Evolutionary conservation across 2,113 vertebrate genomes (phyloP).

Genomic region (Paradoxurus hermaphroditus): DNA sequence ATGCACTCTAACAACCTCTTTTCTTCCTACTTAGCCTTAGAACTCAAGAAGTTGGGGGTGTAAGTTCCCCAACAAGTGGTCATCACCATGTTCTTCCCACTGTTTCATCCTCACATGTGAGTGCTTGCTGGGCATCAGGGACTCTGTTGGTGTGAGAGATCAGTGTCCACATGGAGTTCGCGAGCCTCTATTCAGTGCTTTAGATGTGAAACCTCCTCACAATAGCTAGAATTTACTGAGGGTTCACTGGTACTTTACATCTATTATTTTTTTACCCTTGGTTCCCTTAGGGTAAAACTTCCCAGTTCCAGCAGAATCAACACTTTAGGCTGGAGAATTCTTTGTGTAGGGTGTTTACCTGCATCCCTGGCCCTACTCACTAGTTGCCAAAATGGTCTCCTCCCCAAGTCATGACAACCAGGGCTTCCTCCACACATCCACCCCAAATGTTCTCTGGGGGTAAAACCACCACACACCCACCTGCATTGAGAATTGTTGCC

Average conservation of each 20-base stretch:
- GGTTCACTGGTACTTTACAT: not conserved
- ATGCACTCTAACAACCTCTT: not conserved
- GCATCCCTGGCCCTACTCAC: not conserved
- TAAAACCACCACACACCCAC: not conserved
- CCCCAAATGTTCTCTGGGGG: not conserved
- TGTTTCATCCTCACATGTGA: not conserved
- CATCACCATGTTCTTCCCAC: not conserved
- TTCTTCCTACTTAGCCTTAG: not conserved
- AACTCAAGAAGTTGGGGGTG: not conserved
- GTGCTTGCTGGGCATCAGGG: fast-evolving
- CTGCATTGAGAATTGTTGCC: not conserved
- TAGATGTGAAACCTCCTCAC: not conserved
- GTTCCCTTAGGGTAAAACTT: not conserved
- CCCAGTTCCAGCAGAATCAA: not conserved
- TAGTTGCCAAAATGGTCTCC: not conserved
- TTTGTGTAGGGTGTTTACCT: not conserved
- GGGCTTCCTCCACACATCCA: not conserved
- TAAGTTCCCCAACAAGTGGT: fast-evolving
- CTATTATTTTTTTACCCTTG: not conserved
- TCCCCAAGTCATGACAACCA: not conserved
- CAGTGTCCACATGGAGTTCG: fast-evolving
- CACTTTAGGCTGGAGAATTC: not conserved
- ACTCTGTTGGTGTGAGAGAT: fast-evolving
- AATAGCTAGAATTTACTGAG: not conserved
- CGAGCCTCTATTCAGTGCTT: not conserved